Percentiles rank a stretch among this genome's conserved stretches.
These are phyloP conservation scores for Nymphalis polychloros DNA, from an alignment of 2,888 invertebrate species.

Conservation along the genomic window DNA sequence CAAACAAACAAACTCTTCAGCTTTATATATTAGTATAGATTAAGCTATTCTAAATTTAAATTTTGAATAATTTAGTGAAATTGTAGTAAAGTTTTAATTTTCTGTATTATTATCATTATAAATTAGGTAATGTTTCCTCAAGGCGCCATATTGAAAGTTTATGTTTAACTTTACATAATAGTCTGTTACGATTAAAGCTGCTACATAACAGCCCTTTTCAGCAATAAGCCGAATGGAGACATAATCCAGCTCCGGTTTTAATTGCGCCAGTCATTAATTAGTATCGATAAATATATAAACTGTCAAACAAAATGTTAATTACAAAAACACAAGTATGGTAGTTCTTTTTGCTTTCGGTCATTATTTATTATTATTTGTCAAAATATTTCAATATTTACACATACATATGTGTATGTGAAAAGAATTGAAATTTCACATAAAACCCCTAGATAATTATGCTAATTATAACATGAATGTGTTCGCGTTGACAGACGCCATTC, in stretches of 20 bases:
- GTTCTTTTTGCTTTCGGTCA: not conserved
- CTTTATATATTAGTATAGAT: no score
- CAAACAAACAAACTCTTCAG: no score
- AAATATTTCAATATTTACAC: not conserved
- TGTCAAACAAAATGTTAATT: not conserved
- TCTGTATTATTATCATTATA: no score
- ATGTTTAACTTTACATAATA: not conserved
- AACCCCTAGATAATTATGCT: not conserved
- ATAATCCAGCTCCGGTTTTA: not conserved
- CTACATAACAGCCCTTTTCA: not conserved
- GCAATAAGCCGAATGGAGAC: not conserved
- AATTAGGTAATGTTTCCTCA: not conserved
- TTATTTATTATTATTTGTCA: not conserved
- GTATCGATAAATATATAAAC: not conserved
- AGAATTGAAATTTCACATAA: not conserved
- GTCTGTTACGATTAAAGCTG: not conserved
- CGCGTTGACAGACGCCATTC: slow-evolving; percentile 20
- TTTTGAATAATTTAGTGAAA: no score
- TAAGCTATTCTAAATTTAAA: no score
- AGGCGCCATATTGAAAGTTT: not conserved
- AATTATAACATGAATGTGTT: slow-evolving; percentile 12
- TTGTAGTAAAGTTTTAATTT: no score
- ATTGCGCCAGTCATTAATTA: not conserved
- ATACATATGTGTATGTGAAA: no score
- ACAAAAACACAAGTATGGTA: not conserved